Evolutionary conservation across 2,888 invertebrate species (phyloP).

Genomic region (Fissipunctia ypsillon): DNA sequence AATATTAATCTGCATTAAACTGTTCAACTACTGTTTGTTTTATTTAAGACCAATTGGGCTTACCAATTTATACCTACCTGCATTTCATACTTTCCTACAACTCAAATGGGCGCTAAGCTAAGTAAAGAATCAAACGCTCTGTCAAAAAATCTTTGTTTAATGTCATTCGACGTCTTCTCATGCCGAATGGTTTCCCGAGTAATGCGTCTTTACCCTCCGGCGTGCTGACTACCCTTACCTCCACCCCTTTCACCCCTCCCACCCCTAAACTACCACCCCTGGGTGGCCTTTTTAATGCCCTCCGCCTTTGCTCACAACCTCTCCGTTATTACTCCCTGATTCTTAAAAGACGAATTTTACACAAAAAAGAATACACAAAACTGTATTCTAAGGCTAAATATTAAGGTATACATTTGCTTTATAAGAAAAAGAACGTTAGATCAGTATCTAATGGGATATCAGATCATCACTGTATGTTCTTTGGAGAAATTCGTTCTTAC

Average conservation of each 20-base stretch:
- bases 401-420: conserved; percentile 67
- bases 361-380: conserved; percentile 59
- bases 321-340: conserved; percentile 73
- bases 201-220: conserved; percentile 81
- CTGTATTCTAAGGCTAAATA: conserved; percentile 55
- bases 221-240: conserved; percentile 73
- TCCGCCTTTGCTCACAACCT: conserved; percentile 76
- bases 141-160: neutral
- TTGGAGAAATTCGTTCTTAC: conserved; percentile 83
- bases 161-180: conserved; percentile 66
- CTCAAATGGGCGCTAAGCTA: neutral
- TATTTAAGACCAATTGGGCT: neutral
- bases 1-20: neutral
- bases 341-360: conserved; percentile 82
- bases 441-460: conserved; percentile 82
- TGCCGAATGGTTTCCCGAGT: conserved; percentile 66
- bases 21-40: neutral
- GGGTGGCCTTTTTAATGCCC: conserved; percentile 84
- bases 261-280: conserved; percentile 66
- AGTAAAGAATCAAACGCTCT: neutral
- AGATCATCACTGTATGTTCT: conserved; percentile 82
- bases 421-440: conserved; percentile 75
- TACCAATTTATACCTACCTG: neutral
- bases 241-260: conserved; percentile 66
- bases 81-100: neutral